Evolutionary conservation across 2,113 vertebrate species (phyloP).

Genomic region (Accipiter cooperii): DNA sequence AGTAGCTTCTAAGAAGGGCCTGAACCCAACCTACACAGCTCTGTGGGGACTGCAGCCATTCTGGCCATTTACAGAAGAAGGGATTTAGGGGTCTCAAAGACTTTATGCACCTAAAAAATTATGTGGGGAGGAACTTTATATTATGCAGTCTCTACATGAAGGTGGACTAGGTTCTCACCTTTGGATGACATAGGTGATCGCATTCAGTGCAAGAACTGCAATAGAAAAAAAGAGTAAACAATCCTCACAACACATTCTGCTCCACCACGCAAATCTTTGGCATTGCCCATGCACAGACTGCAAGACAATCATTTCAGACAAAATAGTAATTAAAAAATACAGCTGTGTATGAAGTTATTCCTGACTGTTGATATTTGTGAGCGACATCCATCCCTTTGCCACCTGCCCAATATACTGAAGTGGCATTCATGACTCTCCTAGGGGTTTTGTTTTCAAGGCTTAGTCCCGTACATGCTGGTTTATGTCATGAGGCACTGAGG

Average conservation of each 20-base stretch:
- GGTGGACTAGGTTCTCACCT: rapidly evolving
- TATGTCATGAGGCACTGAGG: background rate
- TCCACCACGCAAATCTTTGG: background rate
- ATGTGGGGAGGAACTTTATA: rapidly evolving
- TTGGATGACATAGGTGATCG: background rate
- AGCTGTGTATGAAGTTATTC: background rate
- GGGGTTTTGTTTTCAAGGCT: background rate
- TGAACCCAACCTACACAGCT: background rate
- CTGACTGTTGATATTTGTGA: background rate
- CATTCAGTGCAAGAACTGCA: background rate
- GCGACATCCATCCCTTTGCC: background rate
- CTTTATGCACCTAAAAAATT: background rate
- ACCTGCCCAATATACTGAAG: background rate
- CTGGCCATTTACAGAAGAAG: background rate
- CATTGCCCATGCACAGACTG: background rate
- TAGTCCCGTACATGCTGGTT: background rate
- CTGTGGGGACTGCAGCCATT: background rate
- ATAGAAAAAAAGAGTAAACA: background rate
- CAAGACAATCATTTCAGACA: background rate
- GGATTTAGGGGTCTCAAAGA: background rate
- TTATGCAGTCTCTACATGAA: background rate
- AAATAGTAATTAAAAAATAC: background rate
- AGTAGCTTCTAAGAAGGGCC: background rate
- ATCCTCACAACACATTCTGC: background rate
- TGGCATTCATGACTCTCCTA: background rate